Evolutionary conservation across 2,113 vertebrate species (phyloP).

Genomic region (Cyrtonyx montezumae): DNA sequence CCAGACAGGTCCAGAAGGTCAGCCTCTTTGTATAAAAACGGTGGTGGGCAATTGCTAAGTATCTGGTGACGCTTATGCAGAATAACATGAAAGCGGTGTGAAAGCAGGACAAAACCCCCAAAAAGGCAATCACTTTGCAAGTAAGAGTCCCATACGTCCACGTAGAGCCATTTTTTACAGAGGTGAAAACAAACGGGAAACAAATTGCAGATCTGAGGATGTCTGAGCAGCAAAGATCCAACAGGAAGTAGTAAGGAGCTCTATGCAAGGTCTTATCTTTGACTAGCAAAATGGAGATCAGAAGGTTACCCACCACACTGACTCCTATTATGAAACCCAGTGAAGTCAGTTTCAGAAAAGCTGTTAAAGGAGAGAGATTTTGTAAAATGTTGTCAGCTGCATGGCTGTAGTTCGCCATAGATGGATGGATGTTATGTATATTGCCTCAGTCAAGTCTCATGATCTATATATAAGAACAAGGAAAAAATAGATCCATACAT

Average conservation of each 20-base stretch:
- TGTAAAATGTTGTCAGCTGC: conserved; percentile 99
- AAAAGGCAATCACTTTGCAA: conserved; percentile 99
- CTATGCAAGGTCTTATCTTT: conserved; percentile 99
- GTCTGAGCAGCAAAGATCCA: conserved; percentile 98
- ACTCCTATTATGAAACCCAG: conserved; percentile 99
- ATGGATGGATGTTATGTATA: conserved; percentile 98
- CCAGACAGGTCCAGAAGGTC: conserved; percentile 99
- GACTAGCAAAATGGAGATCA: conserved; percentile 99
- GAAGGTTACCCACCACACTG: conserved; percentile 98
- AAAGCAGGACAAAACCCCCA: conserved; percentile 98
- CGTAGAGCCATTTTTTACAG: conserved; percentile 96
- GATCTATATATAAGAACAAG: conserved; percentile 93
- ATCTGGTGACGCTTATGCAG: conserved; percentile 98
- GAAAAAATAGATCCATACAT: conserved; percentile 94
- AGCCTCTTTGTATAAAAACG: conserved; percentile 99
- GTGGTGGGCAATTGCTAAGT: conserved; percentile 98
- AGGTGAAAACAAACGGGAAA: conserved; percentile 99
- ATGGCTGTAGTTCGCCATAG: conserved; percentile 99
- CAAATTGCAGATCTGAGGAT: conserved; percentile 98
- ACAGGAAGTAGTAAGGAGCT: conserved; percentile 98
- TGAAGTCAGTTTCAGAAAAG: conserved; percentile 99
- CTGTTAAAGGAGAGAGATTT: conserved; percentile 99
- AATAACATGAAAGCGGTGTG: conserved; percentile 99
- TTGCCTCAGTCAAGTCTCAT: conserved; percentile 98
- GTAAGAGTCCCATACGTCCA: conserved; percentile 98